phyloP scores from a whole-genome alignment of 53 echinoderm and acorn worm species.

The Pentamera pediparva region DNA sequence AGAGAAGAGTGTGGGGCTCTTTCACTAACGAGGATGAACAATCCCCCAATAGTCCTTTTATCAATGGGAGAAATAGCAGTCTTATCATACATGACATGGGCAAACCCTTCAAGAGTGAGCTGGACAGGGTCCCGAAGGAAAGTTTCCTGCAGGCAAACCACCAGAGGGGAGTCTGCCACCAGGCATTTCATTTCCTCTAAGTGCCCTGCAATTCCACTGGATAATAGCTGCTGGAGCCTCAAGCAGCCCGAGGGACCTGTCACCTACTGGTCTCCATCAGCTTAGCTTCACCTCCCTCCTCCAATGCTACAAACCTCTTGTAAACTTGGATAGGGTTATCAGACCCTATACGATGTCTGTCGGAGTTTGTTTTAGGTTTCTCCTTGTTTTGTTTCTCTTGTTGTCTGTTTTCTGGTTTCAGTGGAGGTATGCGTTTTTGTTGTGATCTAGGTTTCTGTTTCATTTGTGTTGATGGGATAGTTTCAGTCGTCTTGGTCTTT shows the following conservation, averaged over 20 bases:
- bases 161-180: background rate
- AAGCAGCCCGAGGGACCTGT: background rate
- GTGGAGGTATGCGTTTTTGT: background rate
- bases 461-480: background rate
- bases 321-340: background rate
- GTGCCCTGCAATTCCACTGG: slow-evolving; percentile 21
- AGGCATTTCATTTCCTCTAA: slow-evolving; percentile 17
- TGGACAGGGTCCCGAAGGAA: background rate
- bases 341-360: background rate
- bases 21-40: background rate
- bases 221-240: background rate
- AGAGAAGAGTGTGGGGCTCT: background rate
- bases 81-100: slow-evolving; percentile 1
- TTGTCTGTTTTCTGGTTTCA: background rate
- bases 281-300: background rate
- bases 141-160: slow-evolving; percentile 12
- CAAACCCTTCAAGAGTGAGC: background rate
- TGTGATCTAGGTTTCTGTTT: background rate
- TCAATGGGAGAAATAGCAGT: background rate
- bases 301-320: background rate
- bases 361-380: background rate
- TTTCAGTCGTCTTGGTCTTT: background rate
- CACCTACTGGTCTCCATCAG: no score
- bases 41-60: background rate
- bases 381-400: background rate